These are phyloP conservation scores for Drosophila aff. DNA, from an alignment of 1,140 invertebrate genomes.

Conservation along the genomic window DNA sequence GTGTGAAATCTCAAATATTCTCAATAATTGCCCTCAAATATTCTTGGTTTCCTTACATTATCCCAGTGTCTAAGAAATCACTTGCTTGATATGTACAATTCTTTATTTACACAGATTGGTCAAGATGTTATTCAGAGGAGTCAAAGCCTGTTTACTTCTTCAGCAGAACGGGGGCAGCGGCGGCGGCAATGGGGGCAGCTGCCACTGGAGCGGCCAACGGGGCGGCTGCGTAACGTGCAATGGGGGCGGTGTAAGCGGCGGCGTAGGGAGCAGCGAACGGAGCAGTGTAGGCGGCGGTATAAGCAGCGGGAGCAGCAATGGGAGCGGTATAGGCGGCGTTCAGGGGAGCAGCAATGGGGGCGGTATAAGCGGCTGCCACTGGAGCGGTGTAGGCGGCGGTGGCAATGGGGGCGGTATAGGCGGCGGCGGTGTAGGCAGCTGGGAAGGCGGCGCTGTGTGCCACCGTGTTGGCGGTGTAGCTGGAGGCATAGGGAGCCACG, in stretches of 20 bases:
- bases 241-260: slow-evolving; percentile 53
- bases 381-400: slow-evolving; percentile 57
- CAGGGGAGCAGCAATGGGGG: slow-evolving; percentile 37
- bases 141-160: slow-evolving; percentile 61
- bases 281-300: slow-evolving; percentile 53
- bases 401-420: slow-evolving; percentile 50
- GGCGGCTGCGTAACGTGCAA: slow-evolving; percentile 80
- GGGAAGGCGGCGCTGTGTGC: slow-evolving; percentile 79
- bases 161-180: slow-evolving; percentile 66
- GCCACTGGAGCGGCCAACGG: slow-evolving; percentile 65
- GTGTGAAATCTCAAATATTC: background rate
- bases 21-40: background rate
- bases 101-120: slow-evolving; percentile 69
- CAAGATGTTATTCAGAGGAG: slow-evolving; percentile 38
- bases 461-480: slow-evolving; percentile 69
- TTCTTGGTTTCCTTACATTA: background rate
- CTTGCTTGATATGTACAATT: slow-evolving; percentile 35
- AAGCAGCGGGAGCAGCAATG: slow-evolving; percentile 56
- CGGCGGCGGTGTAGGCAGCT: slow-evolving; percentile 69
- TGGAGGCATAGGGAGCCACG: slow-evolving; percentile 86
- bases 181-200: slow-evolving; percentile 54
- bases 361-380: slow-evolving; percentile 47
- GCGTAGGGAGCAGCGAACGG: slow-evolving; percentile 75
- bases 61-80: slow-evolving; percentile 1
- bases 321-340: slow-evolving; percentile 61